Evolutionary conservation across 2,797 vertebrate species (phyloP).

Genomic region (Anisognathus igniventris): DNA sequence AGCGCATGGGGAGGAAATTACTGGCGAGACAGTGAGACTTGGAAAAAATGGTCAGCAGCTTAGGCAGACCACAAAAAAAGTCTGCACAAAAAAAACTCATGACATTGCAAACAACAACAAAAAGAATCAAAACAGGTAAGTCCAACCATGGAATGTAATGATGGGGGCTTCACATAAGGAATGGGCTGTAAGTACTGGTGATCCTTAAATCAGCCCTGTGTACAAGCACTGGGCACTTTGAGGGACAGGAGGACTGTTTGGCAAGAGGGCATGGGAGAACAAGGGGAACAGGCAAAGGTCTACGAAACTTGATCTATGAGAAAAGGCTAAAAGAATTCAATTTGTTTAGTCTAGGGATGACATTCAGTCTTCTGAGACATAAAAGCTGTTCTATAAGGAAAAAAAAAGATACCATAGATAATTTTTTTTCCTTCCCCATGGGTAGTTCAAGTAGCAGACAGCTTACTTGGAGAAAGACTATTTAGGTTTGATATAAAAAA

Average conservation of each 20-base stretch:
- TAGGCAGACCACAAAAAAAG: background rate
- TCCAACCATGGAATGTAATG: background rate
- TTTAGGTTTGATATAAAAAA: background rate
- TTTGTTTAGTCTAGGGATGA: slow-evolving; percentile 63
- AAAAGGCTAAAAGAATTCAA: slow-evolving; percentile 47
- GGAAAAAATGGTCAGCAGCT: background rate
- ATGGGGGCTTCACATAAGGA: background rate
- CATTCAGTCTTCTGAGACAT: slow-evolving; percentile 26
- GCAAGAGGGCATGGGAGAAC: background rate
- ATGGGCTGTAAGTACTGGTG: background rate
- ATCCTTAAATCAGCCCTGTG: background rate
- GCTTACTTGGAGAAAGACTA: background rate
- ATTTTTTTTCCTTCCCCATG: background rate
- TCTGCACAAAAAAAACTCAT: background rate
- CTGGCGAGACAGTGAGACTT: background rate
- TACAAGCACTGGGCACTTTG: background rate
- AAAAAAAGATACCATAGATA: background rate
- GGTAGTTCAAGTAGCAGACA: slow-evolving; percentile 17
- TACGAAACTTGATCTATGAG: slow-evolving; percentile 43
- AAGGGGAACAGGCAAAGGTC: slow-evolving; percentile 16
- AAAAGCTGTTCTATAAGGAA: background rate
- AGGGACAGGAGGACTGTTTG: background rate
- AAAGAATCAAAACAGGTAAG: background rate
- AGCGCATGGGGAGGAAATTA: background rate
- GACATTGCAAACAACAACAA: background rate